Evolutionary conservation across 2,888 invertebrate genomes (phyloP).

Genomic region (Diaperis boleti): DNA sequence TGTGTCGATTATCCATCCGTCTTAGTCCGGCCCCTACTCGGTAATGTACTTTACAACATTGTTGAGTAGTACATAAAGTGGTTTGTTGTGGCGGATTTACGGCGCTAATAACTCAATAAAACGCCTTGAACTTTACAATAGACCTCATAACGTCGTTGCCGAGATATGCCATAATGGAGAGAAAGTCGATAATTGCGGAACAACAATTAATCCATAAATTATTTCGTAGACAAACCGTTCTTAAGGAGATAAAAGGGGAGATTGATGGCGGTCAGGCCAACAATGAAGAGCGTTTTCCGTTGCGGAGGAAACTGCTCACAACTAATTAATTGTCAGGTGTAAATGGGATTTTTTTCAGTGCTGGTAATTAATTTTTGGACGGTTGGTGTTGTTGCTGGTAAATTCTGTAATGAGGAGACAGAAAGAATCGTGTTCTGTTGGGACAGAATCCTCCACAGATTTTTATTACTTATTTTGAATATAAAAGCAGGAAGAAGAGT

Average conservation of each 20-base stretch:
- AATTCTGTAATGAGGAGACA: no score
- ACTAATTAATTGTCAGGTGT: no score
- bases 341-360: no score
- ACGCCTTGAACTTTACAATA: conserved; percentile 39
- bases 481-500: no score
- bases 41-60: conserved; percentile 31
- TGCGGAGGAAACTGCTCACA: no score
- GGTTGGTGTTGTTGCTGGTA: no score
- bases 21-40: conserved; percentile 10
- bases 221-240: conserved; percentile 24
- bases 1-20: no score
- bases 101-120: conserved; percentile 38
- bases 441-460: no score
- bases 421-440: no score
- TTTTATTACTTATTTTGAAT: no score
- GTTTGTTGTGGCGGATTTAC: conserved; percentile 37
- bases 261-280: not conserved
- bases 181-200: conserved; percentile 41
- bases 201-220: conserved; percentile 39
- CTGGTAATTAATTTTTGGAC: no score
- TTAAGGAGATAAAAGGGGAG: not conserved
- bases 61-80: conserved; percentile 34
- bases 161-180: conserved; percentile 34
- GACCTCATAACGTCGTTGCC: conserved; percentile 25
- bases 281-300: not conserved